Evolutionary conservation across 2,113 vertebrate species (phyloP), one percentile per base, ranked within the genome.

Genomic region (Macaca mulatta): DNA sequence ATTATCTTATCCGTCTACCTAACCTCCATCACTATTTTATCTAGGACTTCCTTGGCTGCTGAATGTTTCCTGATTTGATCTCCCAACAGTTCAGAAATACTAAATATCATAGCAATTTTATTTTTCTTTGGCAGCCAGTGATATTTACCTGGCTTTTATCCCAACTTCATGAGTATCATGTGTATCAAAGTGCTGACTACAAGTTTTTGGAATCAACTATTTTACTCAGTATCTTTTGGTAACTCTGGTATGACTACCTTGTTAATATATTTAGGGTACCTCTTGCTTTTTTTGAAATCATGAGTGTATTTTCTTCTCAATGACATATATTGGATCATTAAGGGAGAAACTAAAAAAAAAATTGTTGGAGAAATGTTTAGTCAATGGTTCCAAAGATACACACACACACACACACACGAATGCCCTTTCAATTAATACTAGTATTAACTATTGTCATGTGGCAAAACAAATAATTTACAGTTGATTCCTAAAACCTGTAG

Each of bases 291-390:
- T 50, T 90, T 30, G 12, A 59, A 61, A 78, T 6, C 25, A 59
- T 43, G n/a, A 27, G 16, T 38, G 10, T 6, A 95, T 80, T 90
- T 95, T 85, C 87, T 84, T 95, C 48, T 85, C 72, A 88, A 72
- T 64, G 74, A 89, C 16, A 90, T 25, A 90, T 20, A 91, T 52
- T 67, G 13, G 5, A 90, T n/a, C 91, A 64, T 89, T 89, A 96
- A 79, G 35, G 17, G 16, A 78, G 64, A 90, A 94, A 81, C 35
- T 57, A 59, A 82, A 90, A 77, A 27, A 89, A 50, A 88, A 75
- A 83, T 55, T 35, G 4, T 38, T 82, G 5, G 40, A 88, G 43
- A 92, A 90, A 77, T 61, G 6, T 67, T 87, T 64, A 50, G 50
- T 64, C 61, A 96, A 82, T 70, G 35, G 93, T 77, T 74, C 64